Base-by-base conservation (phyloP, 2,888 invertebrate genomes). In the Endotricha flammealis region DNA sequence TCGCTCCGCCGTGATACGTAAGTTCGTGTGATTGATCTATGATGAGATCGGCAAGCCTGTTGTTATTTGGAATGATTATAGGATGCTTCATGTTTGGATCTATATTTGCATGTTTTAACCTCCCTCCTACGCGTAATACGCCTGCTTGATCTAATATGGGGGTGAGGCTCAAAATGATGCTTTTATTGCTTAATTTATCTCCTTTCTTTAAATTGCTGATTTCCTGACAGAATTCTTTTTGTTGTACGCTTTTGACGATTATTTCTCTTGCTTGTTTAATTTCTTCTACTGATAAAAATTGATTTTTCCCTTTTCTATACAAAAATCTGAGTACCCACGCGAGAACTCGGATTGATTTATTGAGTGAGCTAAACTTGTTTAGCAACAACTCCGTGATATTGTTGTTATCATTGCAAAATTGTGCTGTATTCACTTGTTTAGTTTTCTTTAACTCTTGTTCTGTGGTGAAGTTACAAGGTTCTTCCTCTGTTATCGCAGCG, bases 201-300 rank as follows among this genome's bases (percentile, higher is more conserved):
- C 12, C 17, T 7, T 16, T 27, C 11, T 20, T 27, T 12, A 33
- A 27, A n/a, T 27, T 10, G 2, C 10, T 33, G 6, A 50, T 39
- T 25, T 50, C 49, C 6, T 42, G 30, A 2, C 6, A 8, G 32
- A 40, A 50, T n/a, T 23, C 28, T 31, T 13, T 9, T 25, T 20
- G 3, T 33, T 47, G 46, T 13, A 47, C 33, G 5, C 38, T 28
- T 23, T 44, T 44, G 1, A 50, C 39, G 16, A 50, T 36, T 6
- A 23, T 38, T 9, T 24, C 27, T 22, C 34, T 41, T 12, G 45
- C 34, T 13, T 36, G 24, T 20, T 17, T 24, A 2, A 44, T 12
- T 31, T 47, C 40, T 5, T 12, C 3, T 22, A 37, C 1, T 6
- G 38, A 31, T 17, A 44, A 20, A 10, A 29, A 42, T 6, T 14